These are phyloP conservation scores for Gymnothorax reevesii DNA, from an alignment of 2,797 vertebrate species.

Conservation along the genomic window DNA sequence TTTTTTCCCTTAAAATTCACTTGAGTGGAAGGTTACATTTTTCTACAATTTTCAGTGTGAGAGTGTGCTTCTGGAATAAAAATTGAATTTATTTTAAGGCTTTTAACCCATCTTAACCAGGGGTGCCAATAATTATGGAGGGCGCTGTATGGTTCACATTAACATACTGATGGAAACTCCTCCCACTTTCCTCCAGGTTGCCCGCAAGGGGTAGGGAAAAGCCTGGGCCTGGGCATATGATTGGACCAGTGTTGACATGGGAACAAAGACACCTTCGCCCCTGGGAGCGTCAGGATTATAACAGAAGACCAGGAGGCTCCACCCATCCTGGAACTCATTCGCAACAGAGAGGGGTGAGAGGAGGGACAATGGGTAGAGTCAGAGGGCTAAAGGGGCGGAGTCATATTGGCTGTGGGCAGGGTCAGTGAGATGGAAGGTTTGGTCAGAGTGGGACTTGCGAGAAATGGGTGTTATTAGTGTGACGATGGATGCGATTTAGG, in stretches of 20 bases:
- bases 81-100: too few relatives aligned
- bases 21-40: too few relatives aligned
- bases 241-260: conserved; percentile 65
- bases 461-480: too few relatives aligned
- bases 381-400: not conserved
- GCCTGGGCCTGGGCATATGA: conserved; percentile 54
- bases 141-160: not conserved
- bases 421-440: not conserved
- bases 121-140: too few relatives aligned
- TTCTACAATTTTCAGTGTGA: too few relatives aligned
- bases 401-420: not conserved
- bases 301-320: conserved; percentile 66
- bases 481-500: too few relatives aligned
- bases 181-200: not conserved
- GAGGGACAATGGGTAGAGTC: not conserved
- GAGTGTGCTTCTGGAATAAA: too few relatives aligned
- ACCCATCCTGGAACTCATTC: conserved; percentile 68
- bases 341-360: conserved; percentile 38
- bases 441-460: not conserved
- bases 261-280: conserved; percentile 69
- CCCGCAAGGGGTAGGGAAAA: conserved; percentile 10
- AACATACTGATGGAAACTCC: not conserved
- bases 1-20: too few relatives aligned
- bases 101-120: too few relatives aligned
- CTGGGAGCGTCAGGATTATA: conserved; percentile 77